Conservation (phyloP, 2,888 invertebrate genomes). For the Andrena fulva region DNA sequence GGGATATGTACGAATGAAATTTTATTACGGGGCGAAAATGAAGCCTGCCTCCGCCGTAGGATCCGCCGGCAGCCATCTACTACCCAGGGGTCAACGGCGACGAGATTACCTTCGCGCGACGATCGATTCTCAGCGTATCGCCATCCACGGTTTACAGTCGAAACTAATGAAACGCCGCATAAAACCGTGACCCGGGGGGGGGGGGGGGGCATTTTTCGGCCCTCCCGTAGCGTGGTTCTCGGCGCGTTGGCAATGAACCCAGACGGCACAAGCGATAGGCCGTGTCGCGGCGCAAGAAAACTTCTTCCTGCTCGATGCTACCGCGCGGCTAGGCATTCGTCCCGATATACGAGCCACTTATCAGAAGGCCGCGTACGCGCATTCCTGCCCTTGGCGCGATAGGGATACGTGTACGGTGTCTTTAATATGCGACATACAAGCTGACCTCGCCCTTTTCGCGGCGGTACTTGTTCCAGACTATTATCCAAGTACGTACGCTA, state of each 20-base stretch:
- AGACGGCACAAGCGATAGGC: constrained; percentile 23
- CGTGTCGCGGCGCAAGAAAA: constrained; percentile 47
- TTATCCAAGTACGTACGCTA: constrained; percentile 75
- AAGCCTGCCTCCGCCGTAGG: too few relatives aligned
- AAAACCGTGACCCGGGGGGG: background rate
- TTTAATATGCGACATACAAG: constrained; percentile 80
- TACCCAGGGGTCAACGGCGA: background rate
- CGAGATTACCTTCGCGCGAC: background rate
- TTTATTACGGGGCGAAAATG: too few relatives aligned
- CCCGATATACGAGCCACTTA: constrained; percentile 72
- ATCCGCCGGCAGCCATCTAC: too few relatives aligned
- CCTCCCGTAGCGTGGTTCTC: background rate
- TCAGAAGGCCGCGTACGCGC: constrained; percentile 52
- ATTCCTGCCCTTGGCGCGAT: constrained; percentile 63
- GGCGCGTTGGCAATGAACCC: constrained; percentile 17
- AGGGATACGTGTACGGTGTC: constrained; percentile 62
- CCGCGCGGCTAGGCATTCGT: constrained; percentile 42
- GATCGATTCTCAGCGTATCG: background rate
- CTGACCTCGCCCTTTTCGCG: constrained; percentile 79
- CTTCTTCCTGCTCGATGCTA: constrained; percentile 60
- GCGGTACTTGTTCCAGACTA: constrained; percentile 78
- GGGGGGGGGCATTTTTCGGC: background rate
- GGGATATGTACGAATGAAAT: too few relatives aligned
- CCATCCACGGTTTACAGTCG: background rate
- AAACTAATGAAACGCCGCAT: constrained; percentile 7